Conservation (phyloP, 2,113 vertebrate genomes). For the Petroica traversi region DNA sequence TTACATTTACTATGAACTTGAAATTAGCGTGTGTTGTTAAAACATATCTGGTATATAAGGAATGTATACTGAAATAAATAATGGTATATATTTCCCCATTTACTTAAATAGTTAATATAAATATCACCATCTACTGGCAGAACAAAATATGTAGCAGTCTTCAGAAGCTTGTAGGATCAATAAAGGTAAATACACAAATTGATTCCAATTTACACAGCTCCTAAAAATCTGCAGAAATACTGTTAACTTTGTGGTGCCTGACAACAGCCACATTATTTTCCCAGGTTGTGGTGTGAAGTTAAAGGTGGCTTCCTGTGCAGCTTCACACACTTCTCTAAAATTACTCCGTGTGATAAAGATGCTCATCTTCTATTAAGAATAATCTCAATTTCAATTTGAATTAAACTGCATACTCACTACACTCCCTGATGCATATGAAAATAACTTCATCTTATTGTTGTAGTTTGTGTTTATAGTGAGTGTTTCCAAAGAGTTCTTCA, state of each 20-base stretch:
- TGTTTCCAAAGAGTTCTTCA: neutral
- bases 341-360: neutral
- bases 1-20: neutral
- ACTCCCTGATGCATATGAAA: neutral
- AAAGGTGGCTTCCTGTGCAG: neutral
- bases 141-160: neutral
- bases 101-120: conserved; percentile 15
- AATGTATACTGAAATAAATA: neutral
- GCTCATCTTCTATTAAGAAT: neutral
- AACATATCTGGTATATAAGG: neutral
- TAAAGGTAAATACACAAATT: neutral
- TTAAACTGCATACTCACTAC: neutral
- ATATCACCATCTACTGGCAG: conserved; percentile 53
- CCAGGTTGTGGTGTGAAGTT: neutral
- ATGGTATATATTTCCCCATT: neutral
- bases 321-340: neutral
- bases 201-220: neutral
- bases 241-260: neutral
- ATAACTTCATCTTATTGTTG: neutral
- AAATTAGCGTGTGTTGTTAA: neutral
- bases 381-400: neutral
- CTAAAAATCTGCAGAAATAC: neutral
- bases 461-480: neutral
- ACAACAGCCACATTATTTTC: neutral
- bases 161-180: conserved; percentile 8